These are phyloP conservation scores for Drosophila barbarae DNA, from an alignment of 2,888 invertebrate species.

Conservation along the genomic window DNA sequence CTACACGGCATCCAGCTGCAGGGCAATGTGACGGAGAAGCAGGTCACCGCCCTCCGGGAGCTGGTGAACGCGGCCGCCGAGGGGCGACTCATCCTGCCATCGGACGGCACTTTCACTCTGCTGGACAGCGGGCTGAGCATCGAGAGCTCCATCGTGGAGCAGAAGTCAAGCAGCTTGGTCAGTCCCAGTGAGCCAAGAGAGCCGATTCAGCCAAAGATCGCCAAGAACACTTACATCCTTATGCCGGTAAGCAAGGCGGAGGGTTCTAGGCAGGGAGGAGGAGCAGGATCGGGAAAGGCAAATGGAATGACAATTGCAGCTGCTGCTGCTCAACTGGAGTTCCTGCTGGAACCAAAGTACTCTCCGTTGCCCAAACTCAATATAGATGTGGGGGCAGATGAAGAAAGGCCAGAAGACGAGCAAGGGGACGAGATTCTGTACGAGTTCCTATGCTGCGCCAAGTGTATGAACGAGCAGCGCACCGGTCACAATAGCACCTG, in stretches of 20 bases:
- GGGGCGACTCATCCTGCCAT: conserved; percentile 79
- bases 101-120: conserved; percentile 80
- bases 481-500: conserved; percentile 47
- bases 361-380: conserved; percentile 58
- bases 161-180: conserved; percentile 1
- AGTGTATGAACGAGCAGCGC: conserved; percentile 78
- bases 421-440: conserved; percentile 75
- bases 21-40: conserved; percentile 80
- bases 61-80: conserved; percentile 80
- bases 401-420: neutral
- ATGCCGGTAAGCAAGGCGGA: conserved; percentile 74
- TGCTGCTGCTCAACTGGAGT: conserved; percentile 57
- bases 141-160: conserved; percentile 78
- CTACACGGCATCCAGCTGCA: conserved; percentile 80
- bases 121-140: conserved; percentile 79
- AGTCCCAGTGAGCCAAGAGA: conserved; percentile 6
- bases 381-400: conserved; percentile 26
- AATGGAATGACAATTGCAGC: conserved; percentile 49
- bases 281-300: neutral
- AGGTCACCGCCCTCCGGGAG: conserved; percentile 79
- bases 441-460: conserved; percentile 80
- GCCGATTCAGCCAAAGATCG: conserved; percentile 31
- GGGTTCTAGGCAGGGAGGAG: conserved; percentile 1
- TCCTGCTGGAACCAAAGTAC: conserved; percentile 77
- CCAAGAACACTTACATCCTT: conserved; percentile 76